phyloP scores from a whole-genome alignment of 2,113 vertebrate genomes.

The Toxotes jaculatrix region DNA sequence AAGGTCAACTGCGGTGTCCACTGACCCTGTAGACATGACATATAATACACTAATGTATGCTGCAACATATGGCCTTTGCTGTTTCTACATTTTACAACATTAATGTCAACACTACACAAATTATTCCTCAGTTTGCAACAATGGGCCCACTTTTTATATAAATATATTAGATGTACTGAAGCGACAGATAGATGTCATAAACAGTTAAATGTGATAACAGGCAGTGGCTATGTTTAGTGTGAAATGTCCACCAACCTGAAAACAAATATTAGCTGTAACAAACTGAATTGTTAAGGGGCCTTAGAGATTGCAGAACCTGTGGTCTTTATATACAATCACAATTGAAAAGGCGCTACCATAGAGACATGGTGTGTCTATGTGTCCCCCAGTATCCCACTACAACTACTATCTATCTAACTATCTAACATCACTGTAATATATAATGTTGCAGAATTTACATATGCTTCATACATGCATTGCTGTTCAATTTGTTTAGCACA shows the following conservation, averaged over 20 bases:
- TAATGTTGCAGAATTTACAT: neutral
- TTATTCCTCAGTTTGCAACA: neutral
- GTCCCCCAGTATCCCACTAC: neutral
- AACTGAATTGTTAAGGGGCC: neutral
- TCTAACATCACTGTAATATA: slow-evolving; percentile 3
- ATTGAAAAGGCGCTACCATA: neutral
- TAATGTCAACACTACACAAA: neutral
- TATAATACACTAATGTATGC: slow-evolving; percentile 16
- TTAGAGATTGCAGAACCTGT: neutral
- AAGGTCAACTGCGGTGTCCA: slow-evolving; percentile 51
- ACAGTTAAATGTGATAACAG: neutral
- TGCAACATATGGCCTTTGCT: slow-evolving; percentile 31
- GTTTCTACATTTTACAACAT: neutral
- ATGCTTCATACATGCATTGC: neutral
- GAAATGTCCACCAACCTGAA: neutral
- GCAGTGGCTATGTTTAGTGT: neutral
- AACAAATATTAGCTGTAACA: neutral
- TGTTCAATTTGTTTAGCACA: neutral
- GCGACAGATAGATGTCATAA: neutral
- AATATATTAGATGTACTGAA: neutral
- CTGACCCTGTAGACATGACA: slow-evolving; percentile 23
- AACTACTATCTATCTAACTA: neutral
- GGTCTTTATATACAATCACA: neutral
- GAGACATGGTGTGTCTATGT: neutral
- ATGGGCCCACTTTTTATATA: neutral